Conservation (phyloP, 2,113 vertebrate genomes). For the Lethenteron reissneri region DNA sequence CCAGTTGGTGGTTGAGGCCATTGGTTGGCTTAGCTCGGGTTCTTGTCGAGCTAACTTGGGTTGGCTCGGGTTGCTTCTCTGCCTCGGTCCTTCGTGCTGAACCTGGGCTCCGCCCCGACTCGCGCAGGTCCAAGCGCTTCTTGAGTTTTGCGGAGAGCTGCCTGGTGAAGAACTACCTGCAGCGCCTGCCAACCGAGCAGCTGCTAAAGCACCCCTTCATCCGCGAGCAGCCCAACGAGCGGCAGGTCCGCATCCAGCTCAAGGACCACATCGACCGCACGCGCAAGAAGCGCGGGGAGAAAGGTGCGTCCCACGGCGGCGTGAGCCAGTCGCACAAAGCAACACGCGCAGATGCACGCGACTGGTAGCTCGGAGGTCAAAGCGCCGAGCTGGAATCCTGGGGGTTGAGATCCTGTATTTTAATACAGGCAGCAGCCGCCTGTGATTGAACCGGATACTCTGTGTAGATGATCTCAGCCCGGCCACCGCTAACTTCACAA, state of each 20-base stretch:
- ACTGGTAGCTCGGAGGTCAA: background rate
- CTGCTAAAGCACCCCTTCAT: constrained; percentile 94
- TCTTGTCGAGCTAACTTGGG: background rate
- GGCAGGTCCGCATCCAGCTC: constrained; percentile 94
- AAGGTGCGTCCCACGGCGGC: constrained; percentile 25
- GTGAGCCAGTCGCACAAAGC: too few relatives aligned
- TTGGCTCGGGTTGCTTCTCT: constrained; percentile 8
- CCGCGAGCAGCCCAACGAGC: constrained; percentile 73
- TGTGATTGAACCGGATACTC: too few relatives aligned
- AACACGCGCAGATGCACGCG: too few relatives aligned
- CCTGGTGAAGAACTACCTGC: constrained; percentile 81
- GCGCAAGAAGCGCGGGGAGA: constrained; percentile 86
- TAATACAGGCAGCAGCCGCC: background rate
- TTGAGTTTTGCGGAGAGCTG: constrained; percentile 95
- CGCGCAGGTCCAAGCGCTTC: constrained; percentile 83
- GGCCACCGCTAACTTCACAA: too few relatives aligned
- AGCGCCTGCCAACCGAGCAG: constrained; percentile 80
- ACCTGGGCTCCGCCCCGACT: too few relatives aligned
- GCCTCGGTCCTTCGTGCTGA: too few relatives aligned
- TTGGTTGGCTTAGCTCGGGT: background rate
- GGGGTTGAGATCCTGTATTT: too few relatives aligned
- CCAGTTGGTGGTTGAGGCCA: too few relatives aligned
- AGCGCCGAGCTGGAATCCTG: too few relatives aligned
- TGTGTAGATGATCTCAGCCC: too few relatives aligned
- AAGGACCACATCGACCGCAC: constrained; percentile 98